A percentile compares a stretch with the other conserved stretches of the same genome.
These are phyloP conservation scores for Platycheirus albimanus DNA, from an alignment of 2,888 invertebrate genomes.

Conservation along the genomic window DNA sequence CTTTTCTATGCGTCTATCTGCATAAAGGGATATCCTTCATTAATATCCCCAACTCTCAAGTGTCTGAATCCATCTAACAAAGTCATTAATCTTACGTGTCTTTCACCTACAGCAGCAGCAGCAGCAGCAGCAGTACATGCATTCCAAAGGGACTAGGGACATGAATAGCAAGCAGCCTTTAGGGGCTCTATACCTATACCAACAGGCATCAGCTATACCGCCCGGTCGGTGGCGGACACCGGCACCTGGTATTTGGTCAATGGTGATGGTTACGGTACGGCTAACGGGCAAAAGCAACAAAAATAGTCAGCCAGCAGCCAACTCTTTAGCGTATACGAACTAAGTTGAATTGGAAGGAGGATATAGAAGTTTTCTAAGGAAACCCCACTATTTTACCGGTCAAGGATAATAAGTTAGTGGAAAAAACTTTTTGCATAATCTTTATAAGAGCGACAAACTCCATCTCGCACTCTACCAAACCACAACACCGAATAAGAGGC, in stretches of 20 bases:
- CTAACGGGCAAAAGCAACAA: neutral
- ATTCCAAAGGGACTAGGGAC: constrained; percentile 41
- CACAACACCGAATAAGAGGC: constrained; percentile 46
- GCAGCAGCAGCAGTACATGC: constrained; percentile 26
- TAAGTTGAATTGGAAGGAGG: neutral
- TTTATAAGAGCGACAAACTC: constrained; percentile 43
- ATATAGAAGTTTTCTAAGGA: constrained; percentile 14
- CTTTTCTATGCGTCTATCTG: constrained; percentile 63
- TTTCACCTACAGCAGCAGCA: constrained; percentile 38
- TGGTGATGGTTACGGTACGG: constrained; percentile 20
- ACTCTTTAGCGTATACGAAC: neutral
- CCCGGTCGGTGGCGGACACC: neutral
- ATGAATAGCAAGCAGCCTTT: constrained; percentile 44
- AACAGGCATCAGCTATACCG: constrained; percentile 19
- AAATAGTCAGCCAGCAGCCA: neutral
- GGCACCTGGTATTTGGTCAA: constrained; percentile 25
- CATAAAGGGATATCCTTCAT: constrained; percentile 73
- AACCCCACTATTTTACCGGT: constrained; percentile 55
- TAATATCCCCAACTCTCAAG: constrained; percentile 67
- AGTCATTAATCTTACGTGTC: constrained; percentile 68
- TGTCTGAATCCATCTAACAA: constrained; percentile 66
- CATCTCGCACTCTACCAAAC: neutral
- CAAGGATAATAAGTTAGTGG: constrained; percentile 67
- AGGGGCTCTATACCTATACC: constrained; percentile 11
- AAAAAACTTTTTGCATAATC: constrained; percentile 69